Evolutionary conservation across 92 coral and sea anemone species (phyloP), one percentile per base, ranked within the genome.

Genomic region (Siderastrea siderea): DNA sequence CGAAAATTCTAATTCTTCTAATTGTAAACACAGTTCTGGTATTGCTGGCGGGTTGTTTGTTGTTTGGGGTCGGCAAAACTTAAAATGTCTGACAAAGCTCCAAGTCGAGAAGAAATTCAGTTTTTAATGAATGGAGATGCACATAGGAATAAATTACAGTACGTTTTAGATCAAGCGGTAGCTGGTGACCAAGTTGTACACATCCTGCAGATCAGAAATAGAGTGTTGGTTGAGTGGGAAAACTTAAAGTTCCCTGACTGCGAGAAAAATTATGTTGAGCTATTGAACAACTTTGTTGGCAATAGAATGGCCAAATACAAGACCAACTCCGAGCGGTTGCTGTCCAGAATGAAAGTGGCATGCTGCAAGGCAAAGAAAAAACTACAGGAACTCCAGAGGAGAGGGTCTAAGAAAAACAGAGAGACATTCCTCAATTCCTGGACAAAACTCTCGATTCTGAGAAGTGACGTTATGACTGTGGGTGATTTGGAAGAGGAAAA

Each of bases 361-460:
- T 86, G 91, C 58, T 19, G 51, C 51, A 3, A 79, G 45, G 75
- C 75, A 6, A 69, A 4, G 19, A 57, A 67, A n/a, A 67, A 86
- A 48, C 44, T 80, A 16, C 54, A 75, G 51, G 12, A 86, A 63
- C n/a, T 71, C 17, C 55, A 90, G 12, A 57, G 71, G 57, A 45
- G 72, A 68, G 92, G 89, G 14, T n/a, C 85, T 14, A 77, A 83
- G 19, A 75, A 84, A 44, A 44, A 64, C 50, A 62, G 89, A 65
- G 62, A 26, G 14, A 52, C 11, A 47, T 54, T 49, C 14, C 77
- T 89, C 19, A 78, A 89, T 74, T n/a, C 60, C 51, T 74, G 66
- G 77, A 78, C 93, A 48, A 90, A 79, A 44, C 14, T 85, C 17
- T 75, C 43, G 58, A 84, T 85, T 15, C 83, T 90, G 68, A 88